phyloP scores from a whole-genome alignment of 2,797 vertebrate species.

The Peromyscus nudipes region DNA sequence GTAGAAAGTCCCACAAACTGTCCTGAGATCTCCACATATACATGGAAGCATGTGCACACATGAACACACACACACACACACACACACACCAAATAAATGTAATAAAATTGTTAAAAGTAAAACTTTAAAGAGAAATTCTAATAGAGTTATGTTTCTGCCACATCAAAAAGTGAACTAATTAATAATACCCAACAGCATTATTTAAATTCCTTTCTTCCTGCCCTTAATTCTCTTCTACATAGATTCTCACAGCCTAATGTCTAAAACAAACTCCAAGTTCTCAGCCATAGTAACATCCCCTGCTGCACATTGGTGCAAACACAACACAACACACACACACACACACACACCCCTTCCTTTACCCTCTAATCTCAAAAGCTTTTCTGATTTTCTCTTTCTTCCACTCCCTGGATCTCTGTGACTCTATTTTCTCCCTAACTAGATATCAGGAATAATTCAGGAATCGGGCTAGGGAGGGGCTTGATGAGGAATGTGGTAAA shows the following conservation, averaged over 20 bases:
- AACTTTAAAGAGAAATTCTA: conserved; percentile 37
- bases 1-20: neutral
- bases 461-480: neutral
- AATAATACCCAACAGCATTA: neutral
- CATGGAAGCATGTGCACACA: neutral
- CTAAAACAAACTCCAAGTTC: neutral
- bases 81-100: neutral
- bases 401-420: neutral
- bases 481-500: neutral
- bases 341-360: neutral
- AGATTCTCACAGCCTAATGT: neutral
- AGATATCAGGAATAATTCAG: neutral
- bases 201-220: conserved; percentile 14
- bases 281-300: neutral
- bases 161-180: conserved; percentile 39
- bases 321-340: neutral
- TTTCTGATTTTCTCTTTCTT: neutral
- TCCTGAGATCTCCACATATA: neutral
- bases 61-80: no score
- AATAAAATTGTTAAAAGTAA: neutral
- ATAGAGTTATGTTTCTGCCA: conserved; percentile 46
- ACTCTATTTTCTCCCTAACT: neutral
- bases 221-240: neutral
- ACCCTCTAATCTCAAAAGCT: neutral
- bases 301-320: neutral